Evolutionary conservation across 2,797 vertebrate species (phyloP).

Genomic region (Neosilurus mollespiculum): DNA sequence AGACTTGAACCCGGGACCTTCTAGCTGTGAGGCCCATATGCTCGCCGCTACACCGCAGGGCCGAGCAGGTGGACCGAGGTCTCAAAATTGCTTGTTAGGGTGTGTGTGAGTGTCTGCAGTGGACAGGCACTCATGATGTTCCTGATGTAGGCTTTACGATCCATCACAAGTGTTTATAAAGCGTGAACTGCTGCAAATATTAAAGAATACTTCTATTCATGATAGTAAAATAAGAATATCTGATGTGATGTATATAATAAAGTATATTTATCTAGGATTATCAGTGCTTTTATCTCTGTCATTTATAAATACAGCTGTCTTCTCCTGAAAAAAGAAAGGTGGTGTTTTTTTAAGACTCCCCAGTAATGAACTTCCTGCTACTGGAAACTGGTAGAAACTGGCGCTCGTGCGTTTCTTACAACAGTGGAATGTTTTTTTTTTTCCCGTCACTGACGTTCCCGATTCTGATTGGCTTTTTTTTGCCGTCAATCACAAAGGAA

Average conservation of each 20-base stretch:
- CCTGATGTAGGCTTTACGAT: neutral
- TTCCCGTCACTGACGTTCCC: neutral
- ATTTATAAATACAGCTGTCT: neutral
- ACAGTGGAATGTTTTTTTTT: slow-evolving; percentile 29
- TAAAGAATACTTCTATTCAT: neutral
- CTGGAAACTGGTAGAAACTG: slow-evolving; percentile 1
- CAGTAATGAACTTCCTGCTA: neutral
- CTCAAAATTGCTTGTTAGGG: neutral
- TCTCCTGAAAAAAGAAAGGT: neutral
- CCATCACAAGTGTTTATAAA: neutral
- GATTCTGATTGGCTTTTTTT: slow-evolving; percentile 34
- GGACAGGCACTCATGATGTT: neutral
- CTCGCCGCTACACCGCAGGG: too few relatives aligned
- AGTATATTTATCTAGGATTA: neutral
- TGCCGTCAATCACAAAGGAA: slow-evolving; percentile 29
- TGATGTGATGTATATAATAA: too few relatives aligned
- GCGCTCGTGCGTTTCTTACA: slow-evolving; percentile 9
- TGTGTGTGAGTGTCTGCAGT: neutral
- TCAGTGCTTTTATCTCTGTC: neutral
- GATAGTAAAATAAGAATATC: neutral
- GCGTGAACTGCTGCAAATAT: neutral
- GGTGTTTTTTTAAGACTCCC: neutral
- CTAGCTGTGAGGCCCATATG: too few relatives aligned
- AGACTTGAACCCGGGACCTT: too few relatives aligned
- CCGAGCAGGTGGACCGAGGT: too few relatives aligned